Evolutionary conservation across 2,888 invertebrate species (phyloP), one percentile per base, ranked within the genome.

Genomic region (Mythimna lalbum): DNA sequence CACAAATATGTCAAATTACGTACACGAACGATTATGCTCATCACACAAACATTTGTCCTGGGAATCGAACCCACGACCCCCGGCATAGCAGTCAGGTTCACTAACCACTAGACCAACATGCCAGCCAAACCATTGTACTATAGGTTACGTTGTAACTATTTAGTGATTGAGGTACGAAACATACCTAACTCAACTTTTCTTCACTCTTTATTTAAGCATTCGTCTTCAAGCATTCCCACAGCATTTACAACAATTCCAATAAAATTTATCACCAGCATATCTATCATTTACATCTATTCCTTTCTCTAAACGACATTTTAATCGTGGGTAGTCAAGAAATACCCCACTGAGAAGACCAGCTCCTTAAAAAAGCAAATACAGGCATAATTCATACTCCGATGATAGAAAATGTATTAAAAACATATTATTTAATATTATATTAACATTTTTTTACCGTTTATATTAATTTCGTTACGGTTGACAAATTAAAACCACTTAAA

Each of bases 401-500:
- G 85, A 78, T 85, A 78, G 70, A 69, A 75, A 74, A 74, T 63
- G 50, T 50, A 79, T 79, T 73, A 83, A 82, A 78, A 81, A 84
- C 84, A 77, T 77, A 78, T 80, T 80, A 82, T 84, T 84, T 83
- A 78, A 67, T 72, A 75, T 39, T 73, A 75, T 78, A 92, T 93
- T 93, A 90, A 71, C 92, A 93, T 93, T 91, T 90, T 86, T 87
- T 72, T 80, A 78, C 74, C 84, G 86, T 92, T 83, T 73, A 86
- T 91, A 88, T 90, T 85, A 88, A 90, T 91, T 91, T 91, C 76
- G 93, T 87, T 87, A 90, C 88, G 93, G 87, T 86, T 94, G 93
- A 94, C 94, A 94, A 93, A 94, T 94, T 91, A 89, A 89, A 89
- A 86, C 85, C 86, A 87, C 82, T 92, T 92, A 90, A 88, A 88